Conservation (phyloP, 2,797 vertebrate species). For the Anomalospiza imberbis region DNA sequence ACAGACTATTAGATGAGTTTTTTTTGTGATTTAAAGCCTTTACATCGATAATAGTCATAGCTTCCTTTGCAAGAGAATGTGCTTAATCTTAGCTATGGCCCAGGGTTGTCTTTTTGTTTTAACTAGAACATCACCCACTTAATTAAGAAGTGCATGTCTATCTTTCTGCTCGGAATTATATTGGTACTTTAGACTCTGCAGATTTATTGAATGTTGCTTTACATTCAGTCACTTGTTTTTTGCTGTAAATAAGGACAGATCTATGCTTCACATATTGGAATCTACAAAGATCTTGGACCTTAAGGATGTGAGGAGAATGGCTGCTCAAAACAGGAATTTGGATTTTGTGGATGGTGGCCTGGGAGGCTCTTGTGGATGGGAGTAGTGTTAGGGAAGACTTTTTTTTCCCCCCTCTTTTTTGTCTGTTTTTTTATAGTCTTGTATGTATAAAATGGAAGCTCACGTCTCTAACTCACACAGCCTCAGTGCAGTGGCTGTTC, state of each 20-base stretch:
- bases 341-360: neutral
- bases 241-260: constrained; percentile 82
- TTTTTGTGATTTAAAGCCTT: constrained; percentile 87
- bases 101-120: constrained; percentile 77
- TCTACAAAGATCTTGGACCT: constrained; percentile 3
- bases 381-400: neutral
- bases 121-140: constrained; percentile 87
- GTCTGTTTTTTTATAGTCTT: neutral
- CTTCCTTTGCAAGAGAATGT: constrained; percentile 66
- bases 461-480: fast-evolving
- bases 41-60: constrained; percentile 74
- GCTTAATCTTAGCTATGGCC: constrained; percentile 74
- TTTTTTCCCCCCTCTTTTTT: fast-evolving
- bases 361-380: neutral
- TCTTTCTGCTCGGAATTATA: constrained; percentile 73
- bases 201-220: constrained; percentile 77
- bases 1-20: constrained; percentile 51
- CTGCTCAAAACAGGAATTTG: neutral
- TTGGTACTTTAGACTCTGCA: constrained; percentile 77
- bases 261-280: constrained; percentile 28
- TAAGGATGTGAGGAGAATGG: neutral
- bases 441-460: neutral
- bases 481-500: neutral
- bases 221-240: constrained; percentile 74
- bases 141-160: constrained; percentile 86